phyloP scores from a whole-genome alignment of 2,888 invertebrate species.

The Acrobasis suavella region DNA sequence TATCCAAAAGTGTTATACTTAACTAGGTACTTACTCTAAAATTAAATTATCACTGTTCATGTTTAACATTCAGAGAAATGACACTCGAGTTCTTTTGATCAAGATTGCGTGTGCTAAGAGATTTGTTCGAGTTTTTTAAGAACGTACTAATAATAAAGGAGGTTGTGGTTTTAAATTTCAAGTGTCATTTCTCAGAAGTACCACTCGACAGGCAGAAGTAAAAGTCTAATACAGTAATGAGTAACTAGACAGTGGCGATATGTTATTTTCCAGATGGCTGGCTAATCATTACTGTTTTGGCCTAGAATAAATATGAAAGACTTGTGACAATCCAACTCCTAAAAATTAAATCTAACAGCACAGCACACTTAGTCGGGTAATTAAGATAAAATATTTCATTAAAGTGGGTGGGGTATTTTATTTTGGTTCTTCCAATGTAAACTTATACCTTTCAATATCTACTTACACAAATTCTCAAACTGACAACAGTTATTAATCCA shows the following conservation, averaged over 20 bases:
- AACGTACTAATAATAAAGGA: slow-evolving; percentile 2
- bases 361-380: slow-evolving; percentile 20
- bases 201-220: slow-evolving; percentile 17
- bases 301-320: slow-evolving; percentile 46
- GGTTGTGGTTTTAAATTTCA: neutral
- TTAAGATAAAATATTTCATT: slow-evolving; percentile 23
- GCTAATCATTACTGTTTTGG: slow-evolving; percentile 17
- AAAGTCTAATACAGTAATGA: slow-evolving; percentile 24
- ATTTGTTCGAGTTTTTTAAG: slow-evolving; percentile 2
- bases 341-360: slow-evolving; percentile 28
- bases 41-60: slow-evolving; percentile 62
- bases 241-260: slow-evolving; percentile 22
- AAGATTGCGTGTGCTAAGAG: neutral
- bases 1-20: slow-evolving; percentile 64
- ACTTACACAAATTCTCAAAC: neutral
- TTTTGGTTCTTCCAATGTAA: slow-evolving; percentile 37
- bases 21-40: slow-evolving; percentile 60
- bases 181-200: slow-evolving; percentile 11
- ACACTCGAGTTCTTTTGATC: slow-evolving; percentile 16
- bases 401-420: neutral
- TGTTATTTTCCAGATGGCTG: neutral
- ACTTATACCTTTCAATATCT: neutral
- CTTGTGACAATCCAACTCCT: slow-evolving; percentile 37
- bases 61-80: slow-evolving; percentile 33
- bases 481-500: neutral